A percentile compares a stretch with the other conserved stretches of the same genome.
These are phyloP conservation scores for Athene noctua DNA, from an alignment of 2,113 vertebrate species.

Conservation along the genomic window DNA sequence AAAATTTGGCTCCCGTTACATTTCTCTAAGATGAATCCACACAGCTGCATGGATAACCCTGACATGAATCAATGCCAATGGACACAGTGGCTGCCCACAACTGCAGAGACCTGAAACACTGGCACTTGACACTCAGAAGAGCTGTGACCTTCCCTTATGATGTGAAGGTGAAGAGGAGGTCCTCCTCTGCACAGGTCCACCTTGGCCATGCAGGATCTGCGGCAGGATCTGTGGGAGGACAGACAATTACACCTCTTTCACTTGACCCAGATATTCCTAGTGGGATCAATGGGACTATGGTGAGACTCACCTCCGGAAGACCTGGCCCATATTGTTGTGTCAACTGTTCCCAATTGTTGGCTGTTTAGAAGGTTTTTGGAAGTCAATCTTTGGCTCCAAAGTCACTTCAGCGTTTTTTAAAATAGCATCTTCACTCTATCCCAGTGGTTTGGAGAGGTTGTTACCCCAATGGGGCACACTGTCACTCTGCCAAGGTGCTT, in stretches of 20 bases:
- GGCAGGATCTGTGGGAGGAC: background rate
- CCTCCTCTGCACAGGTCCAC: background rate
- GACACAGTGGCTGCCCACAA: background rate
- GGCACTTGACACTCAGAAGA: background rate
- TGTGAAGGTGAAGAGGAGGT: background rate
- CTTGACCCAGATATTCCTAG: background rate
- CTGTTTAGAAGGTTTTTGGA: background rate
- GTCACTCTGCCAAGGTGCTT: accelerated
- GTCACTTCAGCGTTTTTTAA: background rate
- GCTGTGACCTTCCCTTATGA: background rate
- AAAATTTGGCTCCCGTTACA: accelerated
- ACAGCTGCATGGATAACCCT: background rate
- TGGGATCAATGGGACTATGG: background rate
- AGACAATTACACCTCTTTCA: background rate
- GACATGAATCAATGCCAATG: background rate
- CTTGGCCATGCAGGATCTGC: background rate
- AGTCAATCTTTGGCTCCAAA: background rate
- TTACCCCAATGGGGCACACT: accelerated
- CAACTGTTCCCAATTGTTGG: accelerated
- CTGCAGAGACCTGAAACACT: background rate
- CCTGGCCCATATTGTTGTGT: no score
- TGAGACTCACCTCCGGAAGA: background rate
- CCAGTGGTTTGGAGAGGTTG: background rate
- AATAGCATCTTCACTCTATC: background rate
- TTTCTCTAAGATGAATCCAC: background rate